Percentiles rank a stretch among this genome's conserved stretches.
phyloP scores from a whole-genome alignment of 1,140 invertebrate species.

The Neoseiulus cucumeris region DNA sequence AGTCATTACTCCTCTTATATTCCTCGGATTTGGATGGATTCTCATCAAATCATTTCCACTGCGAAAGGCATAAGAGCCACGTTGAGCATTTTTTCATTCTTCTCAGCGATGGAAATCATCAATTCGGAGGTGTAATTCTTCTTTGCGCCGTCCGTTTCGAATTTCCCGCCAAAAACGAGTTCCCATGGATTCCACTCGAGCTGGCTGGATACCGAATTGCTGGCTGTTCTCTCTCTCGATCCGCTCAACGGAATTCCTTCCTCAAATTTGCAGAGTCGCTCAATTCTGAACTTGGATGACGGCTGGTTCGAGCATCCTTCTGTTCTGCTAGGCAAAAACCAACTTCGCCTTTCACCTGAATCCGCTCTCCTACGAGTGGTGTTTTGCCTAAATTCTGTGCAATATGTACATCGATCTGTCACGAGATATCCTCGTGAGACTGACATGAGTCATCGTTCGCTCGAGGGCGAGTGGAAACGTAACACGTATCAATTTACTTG shows the following conservation, averaged over 20 bases:
- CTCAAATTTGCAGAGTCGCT: conserved; percentile 10
- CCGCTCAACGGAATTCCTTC: conserved; percentile 15
- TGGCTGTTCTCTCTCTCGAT: conserved; percentile 10
- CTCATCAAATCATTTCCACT: background rate
- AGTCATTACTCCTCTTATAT: background rate
- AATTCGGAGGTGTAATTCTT: conserved; percentile 11
- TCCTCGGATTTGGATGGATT: background rate
- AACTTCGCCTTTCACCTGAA: too few relatives aligned
- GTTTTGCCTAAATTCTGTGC: too few relatives aligned
- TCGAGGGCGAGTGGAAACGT: too few relatives aligned
- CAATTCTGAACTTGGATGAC: background rate
- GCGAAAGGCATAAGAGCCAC: conserved; percentile 5
- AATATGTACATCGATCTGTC: too few relatives aligned
- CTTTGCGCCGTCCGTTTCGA: conserved; percentile 15
- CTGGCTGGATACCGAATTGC: conserved; percentile 10
- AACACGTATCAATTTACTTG: too few relatives aligned
- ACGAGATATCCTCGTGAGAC: too few relatives aligned
- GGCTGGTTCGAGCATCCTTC: too few relatives aligned
- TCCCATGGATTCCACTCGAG: conserved; percentile 14
- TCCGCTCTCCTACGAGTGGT: too few relatives aligned
- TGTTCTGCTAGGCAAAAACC: too few relatives aligned
- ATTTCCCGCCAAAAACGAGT: conserved; percentile 16
- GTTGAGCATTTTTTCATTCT: background rate
- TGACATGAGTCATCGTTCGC: too few relatives aligned
- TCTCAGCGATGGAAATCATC: conserved; percentile 1